Conservation (phyloP, 2,888 invertebrate genomes). For the Drosophila yooni region DNA sequence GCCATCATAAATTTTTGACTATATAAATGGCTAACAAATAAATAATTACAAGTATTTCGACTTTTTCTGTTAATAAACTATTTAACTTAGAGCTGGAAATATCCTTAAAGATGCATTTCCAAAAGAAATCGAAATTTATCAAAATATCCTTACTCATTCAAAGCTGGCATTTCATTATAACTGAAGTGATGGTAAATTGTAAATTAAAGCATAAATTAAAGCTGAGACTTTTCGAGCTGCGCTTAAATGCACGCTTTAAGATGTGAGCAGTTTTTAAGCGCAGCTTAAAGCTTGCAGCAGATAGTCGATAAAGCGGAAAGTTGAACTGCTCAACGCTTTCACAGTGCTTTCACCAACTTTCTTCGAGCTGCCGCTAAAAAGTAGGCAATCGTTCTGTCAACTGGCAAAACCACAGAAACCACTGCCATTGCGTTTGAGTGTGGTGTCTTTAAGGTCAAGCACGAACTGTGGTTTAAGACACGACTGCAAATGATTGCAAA, state of each 20-base stretch:
- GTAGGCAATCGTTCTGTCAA: constrained; percentile 23
- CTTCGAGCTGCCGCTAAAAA: constrained; percentile 17
- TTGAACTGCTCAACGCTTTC: constrained; percentile 23
- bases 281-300: constrained; percentile 18
- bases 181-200: too few species aligned
- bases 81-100: not conserved
- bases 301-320: not conserved
- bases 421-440: not conserved
- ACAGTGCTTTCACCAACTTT: constrained; percentile 23
- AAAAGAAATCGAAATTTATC: not conserved
- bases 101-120: not conserved
- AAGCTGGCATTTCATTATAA: not conserved
- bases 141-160: not conserved
- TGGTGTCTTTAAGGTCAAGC: not conserved
- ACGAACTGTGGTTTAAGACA: constrained; percentile 26
- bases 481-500: constrained; percentile 18
- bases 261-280: not conserved
- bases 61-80: not conserved
- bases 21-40: not conserved
- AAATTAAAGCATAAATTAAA: constrained; percentile 27
- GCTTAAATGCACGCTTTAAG: constrained; percentile 18
- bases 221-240: not conserved
- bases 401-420: constrained; percentile 6
- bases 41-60: not conserved
- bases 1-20: not conserved